phyloP scores from a whole-genome alignment of 92 coral and sea anemone genomes.

The Umimayanthus chanpuru region DNA sequence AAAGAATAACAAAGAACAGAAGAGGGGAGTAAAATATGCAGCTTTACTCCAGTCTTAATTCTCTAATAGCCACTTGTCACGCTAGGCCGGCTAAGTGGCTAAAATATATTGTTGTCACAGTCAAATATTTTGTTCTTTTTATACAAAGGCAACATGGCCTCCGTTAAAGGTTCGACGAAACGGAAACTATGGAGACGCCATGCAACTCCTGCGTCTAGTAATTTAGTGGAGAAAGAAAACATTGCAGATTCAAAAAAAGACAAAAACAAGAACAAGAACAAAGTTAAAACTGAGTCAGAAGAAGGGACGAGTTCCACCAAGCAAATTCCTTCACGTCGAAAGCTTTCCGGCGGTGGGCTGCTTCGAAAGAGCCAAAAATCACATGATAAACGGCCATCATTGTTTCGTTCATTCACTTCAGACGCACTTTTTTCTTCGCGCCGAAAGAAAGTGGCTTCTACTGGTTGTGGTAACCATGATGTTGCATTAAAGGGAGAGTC shows the following conservation, averaged over 20 bases:
- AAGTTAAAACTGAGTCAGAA: neutral
- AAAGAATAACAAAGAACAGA: slow-evolving; percentile 22
- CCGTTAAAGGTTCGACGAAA: neutral
- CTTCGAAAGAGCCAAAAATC: slow-evolving; percentile 35
- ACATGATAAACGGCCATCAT: neutral
- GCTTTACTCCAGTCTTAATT: neutral
- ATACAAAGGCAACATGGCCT: slow-evolving; percentile 30
- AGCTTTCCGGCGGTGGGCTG: slow-evolving; percentile 38
- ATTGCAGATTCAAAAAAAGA: slow-evolving; percentile 6
- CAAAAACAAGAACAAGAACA: neutral
- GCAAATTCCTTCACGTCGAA: slow-evolving; percentile 31
- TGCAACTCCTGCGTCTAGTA: neutral
- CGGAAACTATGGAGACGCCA: neutral
- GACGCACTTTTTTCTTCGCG: slow-evolving; percentile 5
- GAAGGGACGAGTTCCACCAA: neutral
- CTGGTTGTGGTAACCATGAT: neutral
- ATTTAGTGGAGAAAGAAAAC: neutral
- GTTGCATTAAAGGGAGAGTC: neutral
- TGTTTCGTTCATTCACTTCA: slow-evolving; percentile 30
- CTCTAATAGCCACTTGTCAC: slow-evolving; percentile 36
- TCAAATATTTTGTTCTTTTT: slow-evolving; percentile 15
- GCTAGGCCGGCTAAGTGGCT: slow-evolving; percentile 6
- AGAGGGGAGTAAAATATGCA: neutral
- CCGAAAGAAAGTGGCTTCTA: neutral
- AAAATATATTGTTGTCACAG: slow-evolving; percentile 18